Base-by-base conservation (phyloP, 2,797 vertebrate species). In the Amniataba percoides region DNA sequence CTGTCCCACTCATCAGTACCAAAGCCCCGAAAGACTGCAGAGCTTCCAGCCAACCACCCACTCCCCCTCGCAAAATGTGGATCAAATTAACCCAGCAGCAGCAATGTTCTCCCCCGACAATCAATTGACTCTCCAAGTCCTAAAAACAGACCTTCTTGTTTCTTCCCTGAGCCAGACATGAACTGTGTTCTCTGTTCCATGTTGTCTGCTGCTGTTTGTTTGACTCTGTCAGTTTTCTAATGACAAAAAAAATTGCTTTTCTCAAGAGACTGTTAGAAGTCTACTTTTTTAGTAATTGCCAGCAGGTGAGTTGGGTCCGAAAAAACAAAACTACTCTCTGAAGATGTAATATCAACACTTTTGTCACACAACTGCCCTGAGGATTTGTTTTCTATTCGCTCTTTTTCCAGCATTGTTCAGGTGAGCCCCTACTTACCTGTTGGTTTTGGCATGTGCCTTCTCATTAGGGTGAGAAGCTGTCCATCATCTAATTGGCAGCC, bases 51-150 rank as follows among this genome's bases (percentile, higher is more conserved):
- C 77, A 67, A 65, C 84, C 82, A 69, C 81, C 67, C 87, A 61
- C 82, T 60, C 84, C 74, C 80, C 53, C 70, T 51, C n/a, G 11
- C 21, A 75, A 92, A 95, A 94, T 92, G 91, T 95, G 94, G 92
- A 92, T 93, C 82, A 78, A 90, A 94, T 95, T 93, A 94, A 91
- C 81, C 84, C 87, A 40, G 89, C 87, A 81, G 88, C 89, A 86
- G 89, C 86, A 87, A 79, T 83, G 83, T 88, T 91, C 90, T 91
- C 90, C 85, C 88, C 86, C 78, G 70, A 89, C 86, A 84, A 90
- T 87, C 87, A 87, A 75, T 74, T 61, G 70, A 86, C 82, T 89
- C 74, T 88, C 87, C 80, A 86, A 85, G 70, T 89, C 87, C 84
- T 87, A 77, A 92, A 89, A 88, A 84, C 89, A 93, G 88, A 93